Base-by-base conservation (phyloP, 2,888 invertebrate genomes). In the Mimumesa dahlbomi region DNA sequence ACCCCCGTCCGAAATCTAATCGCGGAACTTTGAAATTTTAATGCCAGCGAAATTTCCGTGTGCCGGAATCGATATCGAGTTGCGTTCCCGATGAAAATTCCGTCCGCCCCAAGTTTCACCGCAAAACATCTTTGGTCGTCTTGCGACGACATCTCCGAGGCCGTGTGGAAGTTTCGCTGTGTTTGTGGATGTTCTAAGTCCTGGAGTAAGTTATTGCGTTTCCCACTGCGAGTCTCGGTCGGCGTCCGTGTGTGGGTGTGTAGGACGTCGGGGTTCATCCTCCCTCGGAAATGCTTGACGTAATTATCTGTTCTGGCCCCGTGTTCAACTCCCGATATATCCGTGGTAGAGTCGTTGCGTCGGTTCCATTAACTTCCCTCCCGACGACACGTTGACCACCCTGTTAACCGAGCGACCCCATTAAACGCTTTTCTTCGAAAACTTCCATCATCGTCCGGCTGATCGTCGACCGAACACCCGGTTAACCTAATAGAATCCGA, bases 291-390 rank as follows among this genome's bases (percentile, higher is more conserved):
- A 22, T 31, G 56, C 36, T 48, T 36, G 48, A 53, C 42, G 56
- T 63, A 45, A 71, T 71, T 54, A 67, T 42, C 50, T 19, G 16
- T 43, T 29, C 58, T 22, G 36, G 48, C 45, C 21, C 18, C 21
- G 25, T 22, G 13, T 49, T 45, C 21, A 7, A 31, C 25, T n/a
- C 19, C 14, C 11, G 49, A 34, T 31, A 34, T 16, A 16, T 7
- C 18, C 4, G 2, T 9, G 7, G 19, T 19, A n/a, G 11, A 19
- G 11, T 38, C 11, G 9, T 11, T 9, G 16, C 13, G 1, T 16
- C 29, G 5, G 18, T 25, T 31, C 50, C 50, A 58, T 64, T 50
- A 58, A 52, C 50, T 50, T 40, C 50, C 4, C 50, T 29, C n/a
- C 16, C 6, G 19, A 16, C 11, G 19, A 36, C 31, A 25, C 14